Percentiles rank a stretch among this genome's conserved stretches.
phyloP scores from a whole-genome alignment of 2,797 vertebrate species.

The Amazonetta brasiliensis region DNA sequence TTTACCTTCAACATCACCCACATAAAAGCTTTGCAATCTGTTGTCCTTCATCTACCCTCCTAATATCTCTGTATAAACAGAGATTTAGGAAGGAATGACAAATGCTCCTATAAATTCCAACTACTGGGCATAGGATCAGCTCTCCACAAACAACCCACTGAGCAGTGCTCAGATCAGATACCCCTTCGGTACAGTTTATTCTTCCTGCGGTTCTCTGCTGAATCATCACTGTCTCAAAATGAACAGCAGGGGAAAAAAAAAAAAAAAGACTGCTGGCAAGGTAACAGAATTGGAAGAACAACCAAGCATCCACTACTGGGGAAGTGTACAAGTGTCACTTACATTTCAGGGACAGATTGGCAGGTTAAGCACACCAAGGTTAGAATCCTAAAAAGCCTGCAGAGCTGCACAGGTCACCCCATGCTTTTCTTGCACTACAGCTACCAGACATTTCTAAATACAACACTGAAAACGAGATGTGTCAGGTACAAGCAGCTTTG shows the following conservation, averaged over 20 bases:
- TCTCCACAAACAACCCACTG: conserved; percentile 10
- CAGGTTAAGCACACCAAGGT: background rate
- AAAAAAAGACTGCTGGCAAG: background rate
- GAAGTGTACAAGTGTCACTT: background rate
- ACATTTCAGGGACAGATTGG: background rate
- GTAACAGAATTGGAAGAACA: background rate
- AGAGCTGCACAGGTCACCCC: background rate
- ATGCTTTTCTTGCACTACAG: background rate
- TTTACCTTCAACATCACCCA: background rate
- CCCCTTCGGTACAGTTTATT: background rate
- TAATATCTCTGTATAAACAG: background rate
- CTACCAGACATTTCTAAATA: background rate
- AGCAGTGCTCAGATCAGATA: background rate
- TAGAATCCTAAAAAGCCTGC: background rate
- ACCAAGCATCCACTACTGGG: background rate
- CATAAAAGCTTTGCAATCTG: background rate
- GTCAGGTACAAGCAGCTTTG: background rate
- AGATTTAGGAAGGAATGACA: background rate
- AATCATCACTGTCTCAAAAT: background rate
- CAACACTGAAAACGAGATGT: background rate
- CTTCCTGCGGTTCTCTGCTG: background rate
- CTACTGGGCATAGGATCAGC: background rate
- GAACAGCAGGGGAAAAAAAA: background rate
- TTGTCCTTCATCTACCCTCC: conserved; percentile 9
- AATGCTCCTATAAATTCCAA: background rate